Evolutionary conservation across 2,888 invertebrate species (phyloP).

Genomic region (Mythimna impura): DNA sequence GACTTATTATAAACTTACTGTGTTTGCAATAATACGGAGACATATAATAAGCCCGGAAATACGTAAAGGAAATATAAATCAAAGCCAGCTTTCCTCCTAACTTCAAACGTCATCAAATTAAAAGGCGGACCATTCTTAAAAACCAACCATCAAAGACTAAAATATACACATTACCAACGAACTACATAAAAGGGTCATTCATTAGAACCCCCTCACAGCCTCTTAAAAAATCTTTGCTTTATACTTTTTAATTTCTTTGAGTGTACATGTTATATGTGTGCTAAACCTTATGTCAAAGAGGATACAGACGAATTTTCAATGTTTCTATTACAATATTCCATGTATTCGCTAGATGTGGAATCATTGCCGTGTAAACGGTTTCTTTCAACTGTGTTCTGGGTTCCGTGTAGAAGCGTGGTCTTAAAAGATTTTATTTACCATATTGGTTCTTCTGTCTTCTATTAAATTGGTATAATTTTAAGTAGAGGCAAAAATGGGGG

Average conservation of each 20-base stretch:
- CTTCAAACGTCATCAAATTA: slow-evolving; percentile 32
- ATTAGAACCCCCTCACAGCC: slow-evolving; percentile 57
- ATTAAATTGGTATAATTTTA: too few species aligned
- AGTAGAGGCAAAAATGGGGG: too few species aligned
- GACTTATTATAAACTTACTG: too few species aligned
- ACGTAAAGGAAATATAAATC: background rate
- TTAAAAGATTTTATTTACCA: background rate
- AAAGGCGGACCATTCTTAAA: slow-evolving; percentile 33
- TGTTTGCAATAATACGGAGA: too few species aligned
- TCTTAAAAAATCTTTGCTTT: slow-evolving; percentile 45
- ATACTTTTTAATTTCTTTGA: slow-evolving; percentile 65
- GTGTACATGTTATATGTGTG: slow-evolving; percentile 29
- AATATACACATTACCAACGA: slow-evolving; percentile 23
- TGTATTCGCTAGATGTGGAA: slow-evolving; percentile 65
- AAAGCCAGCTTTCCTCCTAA: slow-evolving; percentile 27
- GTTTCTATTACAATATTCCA: slow-evolving; percentile 49
- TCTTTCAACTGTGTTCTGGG: slow-evolving; percentile 65
- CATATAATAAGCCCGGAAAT: background rate
- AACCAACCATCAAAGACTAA: slow-evolving; percentile 44
- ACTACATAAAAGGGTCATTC: slow-evolving; percentile 61
- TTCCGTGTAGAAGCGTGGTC: slow-evolving; percentile 40
- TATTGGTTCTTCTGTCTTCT: background rate
- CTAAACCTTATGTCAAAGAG: slow-evolving; percentile 43
- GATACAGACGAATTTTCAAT: slow-evolving; percentile 51
- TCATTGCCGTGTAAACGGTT: slow-evolving; percentile 69